Base-by-base conservation (phyloP, 2,888 invertebrate genomes). In the Scaptomyza tumidula region DNA sequence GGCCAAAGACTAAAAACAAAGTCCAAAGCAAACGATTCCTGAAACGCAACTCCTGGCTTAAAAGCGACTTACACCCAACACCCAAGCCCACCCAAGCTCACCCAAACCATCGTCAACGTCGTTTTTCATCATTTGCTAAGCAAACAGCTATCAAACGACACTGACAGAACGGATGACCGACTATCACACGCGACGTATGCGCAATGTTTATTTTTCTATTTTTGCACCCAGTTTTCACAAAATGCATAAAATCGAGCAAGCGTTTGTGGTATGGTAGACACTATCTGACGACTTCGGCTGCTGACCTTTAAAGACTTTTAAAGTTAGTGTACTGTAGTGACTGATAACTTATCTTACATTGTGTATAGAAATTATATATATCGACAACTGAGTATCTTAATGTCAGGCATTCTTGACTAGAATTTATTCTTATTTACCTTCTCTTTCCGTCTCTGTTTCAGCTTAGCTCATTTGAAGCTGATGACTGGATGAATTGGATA, bases 51-150 rank as follows among this genome's bases (percentile, higher is more conserved):
- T 41, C 31, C 50, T 29, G 16, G 10, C 57, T 19, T 11, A 29
- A 49, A 49, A n/a, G 29, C 16, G 27, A 48, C 19, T 39, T 6
- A 11, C 9, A 11, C 13, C 35, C 46, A 27, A 13, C 7, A 14
- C 60, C 11, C n/a, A n/a, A 33, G 6, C 2, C 24, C 39, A 1
- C 9, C 14, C 14, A 4, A 4, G 10, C 33, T n/a, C 33, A 33
- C 10, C 33, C 33, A 6, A 0, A 6, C 6, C 10, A 10, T 10
- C 41, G 10, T 19, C 43, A 43, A 41, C 41, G 24, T 13, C 39
- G 45, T n/a, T 58, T 67, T 65, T 55, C 58, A 63, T 71, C 71
- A 78, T 75, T 78, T 69, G 71, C 79, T 61, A 61, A 66, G 66
- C 52, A 71, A 75, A 75, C 71, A 76, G 44, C 41, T 6, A 52